These are phyloP conservation scores for rabbit (Oryctolagus cuniculus) DNA, from an alignment of 2,113 vertebrate genomes.

Conservation along the genomic window mOryCun1.1 NC_091433.1:125645001-125645500, in stretches of 20 bases:
- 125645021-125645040: background rate
- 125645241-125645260: background rate
- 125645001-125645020: background rate
- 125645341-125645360: background rate
- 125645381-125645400: background rate
- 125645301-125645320: background rate
- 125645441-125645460: background rate
- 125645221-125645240: background rate
- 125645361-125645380: background rate
- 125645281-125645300: background rate
- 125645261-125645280: background rate
- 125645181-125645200: background rate
- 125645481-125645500: background rate
- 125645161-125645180: background rate
- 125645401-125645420: background rate
- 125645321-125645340: background rate
- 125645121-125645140: background rate
- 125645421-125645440: background rate
- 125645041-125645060: background rate
- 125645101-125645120: background rate
- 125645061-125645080: background rate
- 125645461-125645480: background rate
- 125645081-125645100: background rate
- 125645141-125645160: background rate
- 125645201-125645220: background rate